Evolutionary conservation across 2,797 vertebrate genomes (phyloP).

Genomic region (Hoplostethus mediterraneus): DNA sequence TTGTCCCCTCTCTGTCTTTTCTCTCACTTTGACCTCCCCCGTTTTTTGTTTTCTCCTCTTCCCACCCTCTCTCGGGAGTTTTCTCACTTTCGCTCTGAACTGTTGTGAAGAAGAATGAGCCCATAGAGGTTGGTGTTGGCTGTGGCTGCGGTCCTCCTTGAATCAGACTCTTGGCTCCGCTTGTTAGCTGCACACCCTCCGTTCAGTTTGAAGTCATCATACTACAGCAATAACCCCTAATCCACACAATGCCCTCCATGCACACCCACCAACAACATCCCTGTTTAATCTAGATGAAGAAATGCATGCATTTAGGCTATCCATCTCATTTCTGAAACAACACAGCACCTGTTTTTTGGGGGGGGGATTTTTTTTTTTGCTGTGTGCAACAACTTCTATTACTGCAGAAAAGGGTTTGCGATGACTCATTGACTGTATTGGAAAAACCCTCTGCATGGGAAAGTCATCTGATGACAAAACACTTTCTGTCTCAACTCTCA

Average conservation of each 20-base stretch:
- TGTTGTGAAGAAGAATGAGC: constrained; percentile 24
- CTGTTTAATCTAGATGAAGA: not conserved
- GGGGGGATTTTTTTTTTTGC: too few species aligned
- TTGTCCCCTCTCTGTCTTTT: constrained; percentile 19
- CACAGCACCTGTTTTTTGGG: constrained; percentile 2
- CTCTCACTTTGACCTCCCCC: constrained; percentile 7
- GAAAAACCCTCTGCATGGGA: too few species aligned
- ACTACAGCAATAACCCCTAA: constrained; percentile 8
- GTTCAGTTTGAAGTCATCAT: constrained; percentile 27
- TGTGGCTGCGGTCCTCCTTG: constrained; percentile 3
- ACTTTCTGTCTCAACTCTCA: too few species aligned
- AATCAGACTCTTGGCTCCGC: constrained; percentile 6
- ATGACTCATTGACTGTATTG: too few species aligned
- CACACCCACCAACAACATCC: constrained; percentile 9
- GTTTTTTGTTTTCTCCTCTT: not conserved
- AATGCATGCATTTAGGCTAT: constrained; percentile 11
- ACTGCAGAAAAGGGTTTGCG: too few species aligned
- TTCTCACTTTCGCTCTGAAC: constrained; percentile 3
- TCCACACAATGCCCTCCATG: constrained; percentile 17
- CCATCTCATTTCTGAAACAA: not conserved
- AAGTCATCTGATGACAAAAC: too few species aligned
- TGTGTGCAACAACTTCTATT: too few species aligned
- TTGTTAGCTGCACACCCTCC: not conserved
- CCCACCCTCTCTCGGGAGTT: not conserved
- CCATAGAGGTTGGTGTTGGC: constrained; percentile 22